phyloP scores from a whole-genome alignment of 2,797 vertebrate species.

The Rhincodon typus region DNA sequence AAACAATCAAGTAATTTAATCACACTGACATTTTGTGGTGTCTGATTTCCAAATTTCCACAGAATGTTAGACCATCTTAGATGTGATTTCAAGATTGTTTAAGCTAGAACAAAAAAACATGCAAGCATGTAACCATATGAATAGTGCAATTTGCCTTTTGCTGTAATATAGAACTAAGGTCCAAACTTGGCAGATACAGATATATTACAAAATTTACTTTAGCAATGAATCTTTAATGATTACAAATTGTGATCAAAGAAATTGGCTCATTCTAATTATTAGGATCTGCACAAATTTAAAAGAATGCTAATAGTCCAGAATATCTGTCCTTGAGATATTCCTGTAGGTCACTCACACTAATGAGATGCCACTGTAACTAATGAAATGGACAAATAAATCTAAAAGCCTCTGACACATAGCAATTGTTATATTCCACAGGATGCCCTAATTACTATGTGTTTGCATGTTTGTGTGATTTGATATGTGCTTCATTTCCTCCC shows the following conservation, averaged over 20 bases:
- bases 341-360: conserved; percentile 28
- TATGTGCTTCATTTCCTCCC: conserved; percentile 22
- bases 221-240: not conserved
- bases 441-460: conserved; percentile 25
- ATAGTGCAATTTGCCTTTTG: not conserved
- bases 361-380: conserved; percentile 31
- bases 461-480: conserved; percentile 16
- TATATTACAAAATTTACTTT: not conserved
- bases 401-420: conserved; percentile 1
- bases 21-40: not conserved
- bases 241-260: not conserved
- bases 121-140: conserved; percentile 16
- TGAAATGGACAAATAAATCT: conserved; percentile 9
- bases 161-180: not conserved
- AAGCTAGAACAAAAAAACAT: not conserved
- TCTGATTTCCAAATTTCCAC: not conserved
- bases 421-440: conserved; percentile 19
- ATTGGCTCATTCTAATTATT: not conserved
- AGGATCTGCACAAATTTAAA: not conserved
- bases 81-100: not conserved
- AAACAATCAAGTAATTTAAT: not conserved
- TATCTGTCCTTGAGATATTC: not conserved
- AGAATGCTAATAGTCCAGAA: not conserved
- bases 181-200: not conserved
- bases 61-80: not conserved